Evolutionary conservation across 1,140 invertebrate genomes (phyloP), one percentile per base, ranked within the genome.

Genomic region (Protaetia brevitarsis): DNA sequence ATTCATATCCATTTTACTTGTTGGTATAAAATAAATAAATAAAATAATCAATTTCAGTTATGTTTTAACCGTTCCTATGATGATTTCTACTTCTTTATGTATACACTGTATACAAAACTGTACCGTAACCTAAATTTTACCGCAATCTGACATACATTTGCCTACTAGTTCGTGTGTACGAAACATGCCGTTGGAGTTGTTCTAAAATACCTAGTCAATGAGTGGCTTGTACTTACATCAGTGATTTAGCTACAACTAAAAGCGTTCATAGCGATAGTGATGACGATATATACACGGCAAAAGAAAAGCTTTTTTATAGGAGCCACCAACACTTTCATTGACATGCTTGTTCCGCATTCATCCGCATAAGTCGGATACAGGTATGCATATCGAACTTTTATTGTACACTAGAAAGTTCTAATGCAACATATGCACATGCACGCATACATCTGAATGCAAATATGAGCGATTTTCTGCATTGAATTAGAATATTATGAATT

Each of bases 81-180:
- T 19, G 10, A 13, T 7, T 7, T 19, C 8, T 41, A 41, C 37
- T 13, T 41, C 19, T 45, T 19, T 45, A 45, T n/a, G n/a, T n/a
- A 45, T 21, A 19, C 13, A 5, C 23, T 21, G 16, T 16, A 8
- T 19, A 45, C 4, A 19, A 45, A 45, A 45, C 41, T 21, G 41
- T 45, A 45, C 13, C 41, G 41, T 45, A 19, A 45, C 41, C n/a
- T 45, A 45, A 45, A 45, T 45, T 45, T 45, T 45, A 45, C 41
- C 41, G 41, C 41, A 45, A 45, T 13, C 10, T 45, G 41, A 45
- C 41, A 45, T 6, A 45, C 41, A 45, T 45, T 45, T 19, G 23
- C 19, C 41, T n/a, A 16, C 16, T 45, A 45, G 16, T 45, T 21
- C 41, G 41, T 45, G 23, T 45, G 8, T 45, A 45, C n/a, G 23